Evolutionary conservation across 2,113 vertebrate genomes (phyloP).

Genomic region (Tretioscincus oriximinensis): DNA sequence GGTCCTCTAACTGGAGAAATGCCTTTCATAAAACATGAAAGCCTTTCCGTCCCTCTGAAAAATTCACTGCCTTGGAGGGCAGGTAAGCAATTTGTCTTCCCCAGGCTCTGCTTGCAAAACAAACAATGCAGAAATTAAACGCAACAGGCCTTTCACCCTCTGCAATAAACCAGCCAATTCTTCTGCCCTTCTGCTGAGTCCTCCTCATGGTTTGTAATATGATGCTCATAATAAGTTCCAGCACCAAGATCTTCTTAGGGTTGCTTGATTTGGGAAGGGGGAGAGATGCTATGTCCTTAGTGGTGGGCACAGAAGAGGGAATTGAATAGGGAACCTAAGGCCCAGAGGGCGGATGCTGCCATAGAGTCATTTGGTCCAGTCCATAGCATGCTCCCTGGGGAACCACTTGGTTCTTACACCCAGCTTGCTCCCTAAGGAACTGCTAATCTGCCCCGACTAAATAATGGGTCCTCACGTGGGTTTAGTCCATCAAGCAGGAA

Average conservation of each 20-base stretch:
- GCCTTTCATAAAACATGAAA: slow-evolving; percentile 25
- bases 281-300: too few relatives aligned
- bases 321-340: not conserved
- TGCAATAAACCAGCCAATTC: slow-evolving; percentile 8
- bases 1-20: slow-evolving; percentile 19
- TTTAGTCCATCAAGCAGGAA: too few relatives aligned
- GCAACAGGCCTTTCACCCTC: slow-evolving; percentile 27
- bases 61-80: slow-evolving; percentile 29
- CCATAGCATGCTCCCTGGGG: too few relatives aligned
- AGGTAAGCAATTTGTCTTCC: slow-evolving; percentile 19
- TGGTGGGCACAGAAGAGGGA: not conserved
- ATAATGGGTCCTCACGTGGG: too few relatives aligned
- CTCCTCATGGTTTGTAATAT: not conserved
- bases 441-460: too few relatives aligned
- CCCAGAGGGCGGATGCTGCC: too few relatives aligned
- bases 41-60: not conserved
- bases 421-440: too few relatives aligned
- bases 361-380: too few relatives aligned
- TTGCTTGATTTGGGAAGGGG: not conserved
- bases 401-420: too few relatives aligned
- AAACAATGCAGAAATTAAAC: slow-evolving; percentile 36
- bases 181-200: not conserved
- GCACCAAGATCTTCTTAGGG: not conserved
- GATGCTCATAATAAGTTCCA: not conserved
- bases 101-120: slow-evolving; percentile 6